Evolutionary conservation across 2,797 vertebrate species (phyloP), one percentile per base, ranked within the genome.

Genomic region (Adrianichthys oophorus): DNA sequence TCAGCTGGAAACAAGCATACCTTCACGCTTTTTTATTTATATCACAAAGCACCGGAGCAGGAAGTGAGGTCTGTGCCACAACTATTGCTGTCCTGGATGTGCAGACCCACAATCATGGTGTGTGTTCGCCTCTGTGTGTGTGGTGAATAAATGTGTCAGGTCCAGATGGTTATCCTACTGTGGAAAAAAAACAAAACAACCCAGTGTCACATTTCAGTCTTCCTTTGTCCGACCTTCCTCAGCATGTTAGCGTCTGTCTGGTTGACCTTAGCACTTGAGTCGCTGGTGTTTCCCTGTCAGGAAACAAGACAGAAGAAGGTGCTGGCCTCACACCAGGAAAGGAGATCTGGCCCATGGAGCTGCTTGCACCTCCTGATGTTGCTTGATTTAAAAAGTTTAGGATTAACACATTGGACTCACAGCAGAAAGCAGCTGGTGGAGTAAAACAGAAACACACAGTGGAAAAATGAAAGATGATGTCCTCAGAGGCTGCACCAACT

Each of bases 181-280:
- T 57, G 45, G 26, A 32, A 29, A 40, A 23, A 29, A 45, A 45
- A 60, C 45, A 29, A 45, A 45, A 60, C 45, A 24, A 54, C 52
- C 59, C 69, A 79, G 88, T 68, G 68, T 90, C 87, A 82, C 29
- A 6, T 90, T 90, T 82, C 88, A 86, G 57, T 64, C 59, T 66
- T 61, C 71, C 69, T 82, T 88, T 89, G 85, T 90, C 64, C 87
- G 62, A 58, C 79, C 76, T 84, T 83, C 65, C 72, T 60, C 74
- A 62, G 68, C 64, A 42, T 53, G 51, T 70, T 51, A 52, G 60
- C 42, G 65, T 71, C 66, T 76, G 79, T 76, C 77, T 77, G 57
- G 78, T 50, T 69, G 80, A 82, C 46, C 59, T 61, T 53, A 50
- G 43, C 40, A 54, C 51, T 70, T 73, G 71, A 72, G 68, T 56